These are phyloP conservation scores for Phaedon cochleariae DNA, from an alignment of 2,888 invertebrate genomes.

Conservation along the genomic window DNA sequence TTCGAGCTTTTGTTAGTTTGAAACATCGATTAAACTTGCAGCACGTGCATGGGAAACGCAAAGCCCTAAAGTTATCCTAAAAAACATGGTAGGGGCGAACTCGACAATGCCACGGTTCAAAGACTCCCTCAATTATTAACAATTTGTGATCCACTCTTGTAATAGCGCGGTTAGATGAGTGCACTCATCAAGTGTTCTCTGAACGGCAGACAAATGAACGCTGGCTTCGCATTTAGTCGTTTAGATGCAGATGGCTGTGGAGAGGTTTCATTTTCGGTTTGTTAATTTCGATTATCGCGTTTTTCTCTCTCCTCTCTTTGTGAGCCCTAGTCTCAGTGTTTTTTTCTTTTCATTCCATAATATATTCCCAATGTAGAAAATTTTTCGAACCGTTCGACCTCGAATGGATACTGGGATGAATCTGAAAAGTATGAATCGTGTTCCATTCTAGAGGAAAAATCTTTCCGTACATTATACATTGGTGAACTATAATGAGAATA, in stretches of 20 bases:
- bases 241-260: slow-evolving; percentile 40
- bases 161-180: slow-evolving; percentile 56
- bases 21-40: slow-evolving; percentile 24
- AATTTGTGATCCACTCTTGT: slow-evolving; percentile 55
- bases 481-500: no score
- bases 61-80: slow-evolving; percentile 43
- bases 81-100: slow-evolving; percentile 38
- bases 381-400: no score
- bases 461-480: no score
- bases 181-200: slow-evolving; percentile 53
- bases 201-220: slow-evolving; percentile 59
- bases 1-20: slow-evolving; percentile 18
- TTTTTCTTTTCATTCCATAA: neutral
- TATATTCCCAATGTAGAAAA: no score
- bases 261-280: slow-evolving; percentile 42
- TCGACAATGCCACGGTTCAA: slow-evolving; percentile 49
- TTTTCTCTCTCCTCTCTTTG: slow-evolving; percentile 9
- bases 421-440: no score
- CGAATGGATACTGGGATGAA: no score
- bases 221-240: slow-evolving; percentile 40
- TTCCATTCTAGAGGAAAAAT: no score
- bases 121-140: slow-evolving; percentile 58
- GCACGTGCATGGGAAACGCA: slow-evolving; percentile 40
- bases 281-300: slow-evolving; percentile 36
- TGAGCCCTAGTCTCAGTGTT: neutral